These are phyloP conservation scores for Plebejus argus DNA, from an alignment of 2,888 invertebrate species.

Conservation along the genomic window DNA sequence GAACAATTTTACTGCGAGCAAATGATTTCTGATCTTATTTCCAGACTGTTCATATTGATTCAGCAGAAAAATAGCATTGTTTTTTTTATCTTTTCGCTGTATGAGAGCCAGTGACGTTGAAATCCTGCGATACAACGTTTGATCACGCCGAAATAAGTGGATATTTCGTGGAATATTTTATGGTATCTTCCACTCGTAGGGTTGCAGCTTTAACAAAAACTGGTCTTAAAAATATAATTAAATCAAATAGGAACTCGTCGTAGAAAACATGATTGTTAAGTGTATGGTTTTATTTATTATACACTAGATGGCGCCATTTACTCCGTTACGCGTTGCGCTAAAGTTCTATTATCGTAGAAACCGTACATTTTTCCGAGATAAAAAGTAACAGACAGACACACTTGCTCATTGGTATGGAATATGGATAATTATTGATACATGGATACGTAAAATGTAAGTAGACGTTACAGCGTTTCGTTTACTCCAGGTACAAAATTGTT, in stretches of 20 bases:
- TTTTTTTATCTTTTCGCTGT: constrained; percentile 11
- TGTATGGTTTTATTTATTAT: no score
- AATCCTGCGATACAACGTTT: constrained; percentile 7
- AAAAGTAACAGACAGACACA: no score
- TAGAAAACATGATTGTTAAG: not conserved
- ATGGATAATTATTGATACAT: no score
- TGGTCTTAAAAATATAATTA: not conserved
- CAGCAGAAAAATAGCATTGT: constrained; percentile 11
- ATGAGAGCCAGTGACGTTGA: constrained; percentile 7
- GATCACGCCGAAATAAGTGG: not conserved
- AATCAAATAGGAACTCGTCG: not conserved
- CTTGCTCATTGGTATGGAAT: no score
- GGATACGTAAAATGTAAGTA: no score
- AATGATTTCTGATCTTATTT: constrained; percentile 29
- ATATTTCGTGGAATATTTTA: not conserved
- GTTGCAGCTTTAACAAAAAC: not conserved
- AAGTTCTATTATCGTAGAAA: no score
- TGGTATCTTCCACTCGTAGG: not conserved
- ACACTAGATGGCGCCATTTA: no score
- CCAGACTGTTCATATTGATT: constrained; percentile 12
- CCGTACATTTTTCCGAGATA: no score
- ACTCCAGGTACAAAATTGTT: no score
- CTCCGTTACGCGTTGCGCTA: no score
- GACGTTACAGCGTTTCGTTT: no score
- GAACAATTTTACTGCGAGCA: constrained; percentile 23